phyloP scores from a whole-genome alignment of 2,888 invertebrate genomes.

The Latheticus oryzae region DNA sequence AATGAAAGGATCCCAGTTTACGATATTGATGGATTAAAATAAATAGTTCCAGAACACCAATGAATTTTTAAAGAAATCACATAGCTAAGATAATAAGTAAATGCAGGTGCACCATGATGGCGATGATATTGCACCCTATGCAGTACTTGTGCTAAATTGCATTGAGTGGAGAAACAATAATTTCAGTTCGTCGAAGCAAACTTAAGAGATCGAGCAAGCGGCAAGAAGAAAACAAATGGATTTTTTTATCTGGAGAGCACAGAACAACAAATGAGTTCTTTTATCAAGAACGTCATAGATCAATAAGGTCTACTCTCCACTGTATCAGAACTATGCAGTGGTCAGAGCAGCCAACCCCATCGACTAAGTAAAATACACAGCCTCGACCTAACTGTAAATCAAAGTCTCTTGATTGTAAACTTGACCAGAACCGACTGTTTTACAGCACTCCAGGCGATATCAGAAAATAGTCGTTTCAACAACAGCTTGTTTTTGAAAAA shows the following conservation, averaged over 20 bases:
- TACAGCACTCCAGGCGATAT: slow-evolving; percentile 34
- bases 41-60: too few relatives aligned
- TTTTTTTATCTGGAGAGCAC: slow-evolving; percentile 40
- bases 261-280: slow-evolving; percentile 42
- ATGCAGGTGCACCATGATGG: too few relatives aligned
- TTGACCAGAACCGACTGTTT: slow-evolving; percentile 37
- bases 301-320: slow-evolving; percentile 39
- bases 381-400: slow-evolving; percentile 37
- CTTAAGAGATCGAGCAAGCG: slow-evolving; percentile 4
- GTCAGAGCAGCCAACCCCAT: slow-evolving; percentile 36
- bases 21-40: too few relatives aligned
- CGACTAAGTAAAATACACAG: slow-evolving; percentile 38
- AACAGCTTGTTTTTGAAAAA: slow-evolving; percentile 10
- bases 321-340: slow-evolving; percentile 33
- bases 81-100: too few relatives aligned
- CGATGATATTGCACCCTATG: too few relatives aligned
- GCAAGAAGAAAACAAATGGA: slow-evolving; percentile 38
- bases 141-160: too few relatives aligned
- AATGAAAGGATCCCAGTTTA: slow-evolving; percentile 5
- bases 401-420: slow-evolving; percentile 36
- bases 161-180: too few relatives aligned
- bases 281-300: slow-evolving; percentile 42
- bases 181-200: slow-evolving; percentile 1
- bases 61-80: too few relatives aligned
- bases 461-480: slow-evolving; percentile 2